phyloP scores from a whole-genome alignment of 2,113 vertebrate genomes.

The Poeciliopsis prolifica region DNA sequence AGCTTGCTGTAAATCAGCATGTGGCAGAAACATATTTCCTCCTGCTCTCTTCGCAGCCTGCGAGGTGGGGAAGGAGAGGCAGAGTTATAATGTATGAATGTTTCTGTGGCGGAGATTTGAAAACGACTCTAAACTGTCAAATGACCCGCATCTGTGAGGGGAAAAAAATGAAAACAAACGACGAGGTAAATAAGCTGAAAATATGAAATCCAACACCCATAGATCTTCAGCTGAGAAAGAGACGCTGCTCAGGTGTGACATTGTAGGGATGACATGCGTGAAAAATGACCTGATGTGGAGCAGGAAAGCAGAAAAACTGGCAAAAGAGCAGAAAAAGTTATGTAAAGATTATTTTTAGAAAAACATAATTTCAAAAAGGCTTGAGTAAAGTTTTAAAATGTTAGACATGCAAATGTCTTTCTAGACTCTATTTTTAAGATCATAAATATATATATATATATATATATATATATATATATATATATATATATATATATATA shows the following conservation, averaged over 20 bases:
- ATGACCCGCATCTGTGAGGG: slow-evolving; percentile 72
- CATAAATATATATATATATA: too few species aligned
- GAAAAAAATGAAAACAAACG: slow-evolving; percentile 75
- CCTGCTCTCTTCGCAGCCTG: slow-evolving; percentile 16
- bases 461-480: too few species aligned
- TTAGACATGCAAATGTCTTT: too few species aligned
- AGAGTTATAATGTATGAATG: slow-evolving; percentile 61
- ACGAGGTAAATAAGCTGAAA: slow-evolving; percentile 73
- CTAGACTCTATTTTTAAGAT: too few species aligned
- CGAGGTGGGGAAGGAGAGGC: background rate
- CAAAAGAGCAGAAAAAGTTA: background rate
- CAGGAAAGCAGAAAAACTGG: background rate
- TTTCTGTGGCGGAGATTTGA: slow-evolving; percentile 59
- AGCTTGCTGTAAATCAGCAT: slow-evolving; percentile 61
- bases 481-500: too few species aligned
- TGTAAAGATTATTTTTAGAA: background rate
- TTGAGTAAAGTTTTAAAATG: too few species aligned
- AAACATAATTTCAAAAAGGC: background rate
- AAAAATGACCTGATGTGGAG: slow-evolving; percentile 62
- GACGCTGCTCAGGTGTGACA: slow-evolving; percentile 75
- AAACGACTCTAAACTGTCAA: slow-evolving; percentile 76
- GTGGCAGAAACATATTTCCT: slow-evolving; percentile 58
- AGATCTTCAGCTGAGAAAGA: slow-evolving; percentile 66
- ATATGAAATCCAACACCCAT: slow-evolving; percentile 70
- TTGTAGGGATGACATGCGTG: slow-evolving; percentile 59